Percentiles rank a stretch among this genome's conserved stretches.
These are phyloP conservation scores for Pavo muticus DNA, from an alignment of 2,113 vertebrate species.

Conservation along the genomic window DNA sequence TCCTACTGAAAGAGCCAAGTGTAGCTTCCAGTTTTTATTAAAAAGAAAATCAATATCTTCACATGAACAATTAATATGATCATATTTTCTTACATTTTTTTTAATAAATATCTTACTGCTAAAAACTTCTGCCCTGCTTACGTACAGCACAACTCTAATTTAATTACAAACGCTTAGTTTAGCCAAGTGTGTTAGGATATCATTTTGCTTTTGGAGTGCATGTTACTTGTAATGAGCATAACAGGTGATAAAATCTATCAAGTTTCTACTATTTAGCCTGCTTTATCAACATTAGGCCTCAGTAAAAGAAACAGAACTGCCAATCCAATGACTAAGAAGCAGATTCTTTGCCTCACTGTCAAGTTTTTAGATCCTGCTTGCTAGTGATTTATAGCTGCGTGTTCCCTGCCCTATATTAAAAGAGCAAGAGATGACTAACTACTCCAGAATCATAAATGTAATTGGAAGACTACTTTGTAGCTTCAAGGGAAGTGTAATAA, in stretches of 20 bases:
- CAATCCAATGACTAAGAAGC: neutral
- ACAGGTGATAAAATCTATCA: neutral
- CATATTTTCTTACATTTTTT: neutral
- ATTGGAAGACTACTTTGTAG: neutral
- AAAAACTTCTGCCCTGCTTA: neutral
- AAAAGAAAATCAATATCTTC: neutral
- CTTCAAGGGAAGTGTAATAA: neutral
- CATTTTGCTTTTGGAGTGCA: conserved; percentile 2
- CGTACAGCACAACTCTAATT: neutral
- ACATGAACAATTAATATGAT: too few species aligned
- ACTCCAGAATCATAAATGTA: neutral
- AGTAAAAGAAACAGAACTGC: neutral
- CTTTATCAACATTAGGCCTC: neutral
- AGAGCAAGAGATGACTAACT: neutral
- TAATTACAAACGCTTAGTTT: neutral
- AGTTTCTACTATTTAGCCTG: neutral
- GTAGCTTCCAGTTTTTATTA: neutral
- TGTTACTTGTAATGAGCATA: neutral
- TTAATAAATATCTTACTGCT: neutral
- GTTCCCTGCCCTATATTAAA: neutral
- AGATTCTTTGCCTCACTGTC: neutral
- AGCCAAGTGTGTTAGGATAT: neutral
- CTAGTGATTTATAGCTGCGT: neutral
- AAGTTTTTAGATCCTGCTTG: neutral
- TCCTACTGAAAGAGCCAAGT: neutral